Conservation (phyloP, 2,797 vertebrate species). For the Onychomys torridus region DNA sequence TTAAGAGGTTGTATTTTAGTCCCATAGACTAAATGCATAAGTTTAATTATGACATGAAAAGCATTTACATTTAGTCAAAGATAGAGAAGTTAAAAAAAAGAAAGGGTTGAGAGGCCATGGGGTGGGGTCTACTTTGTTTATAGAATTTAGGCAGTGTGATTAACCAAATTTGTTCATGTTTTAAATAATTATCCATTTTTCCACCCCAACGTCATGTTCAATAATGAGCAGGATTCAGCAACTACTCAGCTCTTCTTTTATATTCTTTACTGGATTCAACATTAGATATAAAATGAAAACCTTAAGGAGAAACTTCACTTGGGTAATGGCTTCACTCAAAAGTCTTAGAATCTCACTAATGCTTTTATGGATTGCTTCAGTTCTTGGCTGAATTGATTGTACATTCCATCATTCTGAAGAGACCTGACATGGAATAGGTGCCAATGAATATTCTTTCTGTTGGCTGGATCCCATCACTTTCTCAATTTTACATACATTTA, state of each 20-base stretch:
- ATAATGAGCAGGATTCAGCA: neutral
- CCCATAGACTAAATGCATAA: neutral
- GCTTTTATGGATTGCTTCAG: neutral
- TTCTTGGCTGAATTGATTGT: neutral
- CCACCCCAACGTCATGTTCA: neutral
- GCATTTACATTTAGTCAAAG: neutral
- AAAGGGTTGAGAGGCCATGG: neutral
- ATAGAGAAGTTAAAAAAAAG: neutral
- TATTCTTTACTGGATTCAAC: neutral
- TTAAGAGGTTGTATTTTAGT: constrained; percentile 18
- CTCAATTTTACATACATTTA: neutral
- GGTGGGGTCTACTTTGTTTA: neutral
- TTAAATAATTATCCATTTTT: neutral
- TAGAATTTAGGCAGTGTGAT: neutral
- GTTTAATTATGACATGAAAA: neutral
- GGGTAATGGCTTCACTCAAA: neutral
- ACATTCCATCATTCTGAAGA: neutral
- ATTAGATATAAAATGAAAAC: neutral
- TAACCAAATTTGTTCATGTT: neutral
- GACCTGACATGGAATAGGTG: neutral
- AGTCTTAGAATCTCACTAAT: neutral
- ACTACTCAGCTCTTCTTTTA: neutral
- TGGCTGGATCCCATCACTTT: neutral
- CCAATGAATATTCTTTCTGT: neutral
- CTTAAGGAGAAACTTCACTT: neutral